These are phyloP conservation scores for Pungitius pungitius DNA, from an alignment of 2,113 vertebrate species.

Conservation along the genomic window DNA sequence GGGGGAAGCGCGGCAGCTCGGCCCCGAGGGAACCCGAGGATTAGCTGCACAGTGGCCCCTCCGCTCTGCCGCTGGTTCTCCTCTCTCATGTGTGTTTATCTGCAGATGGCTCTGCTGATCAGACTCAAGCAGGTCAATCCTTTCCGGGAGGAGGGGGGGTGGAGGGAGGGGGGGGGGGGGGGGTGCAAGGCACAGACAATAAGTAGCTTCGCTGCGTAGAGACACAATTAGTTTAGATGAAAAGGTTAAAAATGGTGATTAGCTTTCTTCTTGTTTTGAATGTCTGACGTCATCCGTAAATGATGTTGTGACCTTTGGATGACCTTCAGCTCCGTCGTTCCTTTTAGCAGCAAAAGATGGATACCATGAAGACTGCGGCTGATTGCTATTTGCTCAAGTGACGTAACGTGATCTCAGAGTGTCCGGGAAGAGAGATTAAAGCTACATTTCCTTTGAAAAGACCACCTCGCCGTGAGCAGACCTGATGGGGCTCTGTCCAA, in stretches of 20 bases:
- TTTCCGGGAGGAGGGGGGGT: conserved; percentile 3
- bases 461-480: background rate
- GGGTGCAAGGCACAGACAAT: conserved; percentile 3
- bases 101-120: conserved; percentile 22
- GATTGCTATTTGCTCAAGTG: background rate
- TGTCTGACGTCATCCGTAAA: conserved; percentile 6
- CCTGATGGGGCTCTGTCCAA: background rate
- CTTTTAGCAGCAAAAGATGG: background rate
- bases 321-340: conserved; percentile 4
- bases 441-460: background rate
- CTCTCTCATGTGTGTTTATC: conserved; percentile 6
- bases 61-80: background rate
- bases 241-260: too few species aligned
- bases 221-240: conserved; percentile 19
- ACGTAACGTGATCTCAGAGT: background rate
- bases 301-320: conserved; percentile 6
- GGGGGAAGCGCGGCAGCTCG: conserved; percentile 36
- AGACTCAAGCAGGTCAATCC: conserved; percentile 32
- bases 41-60: conserved; percentile 50
- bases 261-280: too few species aligned
- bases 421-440: background rate
- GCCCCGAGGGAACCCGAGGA: conserved; percentile 37
- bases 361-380: background rate
- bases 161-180: too few species aligned
- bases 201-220: background rate